These are phyloP conservation scores for Pachycephus smyrnensis DNA, from an alignment of 2,888 invertebrate genomes.

Conservation along the genomic window DNA sequence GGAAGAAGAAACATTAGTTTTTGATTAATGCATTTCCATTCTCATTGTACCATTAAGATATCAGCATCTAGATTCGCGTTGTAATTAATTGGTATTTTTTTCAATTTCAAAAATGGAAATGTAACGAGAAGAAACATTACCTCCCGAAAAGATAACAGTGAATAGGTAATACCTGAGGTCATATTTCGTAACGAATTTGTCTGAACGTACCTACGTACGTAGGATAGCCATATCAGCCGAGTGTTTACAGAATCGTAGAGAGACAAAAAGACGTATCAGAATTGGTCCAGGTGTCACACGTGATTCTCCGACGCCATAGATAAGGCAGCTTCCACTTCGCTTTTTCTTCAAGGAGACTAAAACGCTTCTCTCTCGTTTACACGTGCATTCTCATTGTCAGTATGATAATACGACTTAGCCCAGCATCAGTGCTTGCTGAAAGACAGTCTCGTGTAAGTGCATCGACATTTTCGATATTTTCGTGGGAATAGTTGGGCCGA, in stretches of 20 bases:
- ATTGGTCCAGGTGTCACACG: not conserved
- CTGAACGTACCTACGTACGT: not conserved
- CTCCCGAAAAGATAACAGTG: not conserved
- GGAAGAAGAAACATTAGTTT: not conserved
- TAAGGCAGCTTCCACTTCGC: not conserved
- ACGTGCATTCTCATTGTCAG: not conserved
- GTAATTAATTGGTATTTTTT: not conserved
- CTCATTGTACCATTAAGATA: not conserved
- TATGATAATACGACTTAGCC: not conserved
- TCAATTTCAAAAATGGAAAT: not conserved
- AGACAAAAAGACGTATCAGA: not conserved
- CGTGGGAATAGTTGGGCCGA: not conserved
- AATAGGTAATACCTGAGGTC: not conserved
- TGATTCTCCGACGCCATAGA: not conserved
- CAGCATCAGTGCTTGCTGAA: not conserved
- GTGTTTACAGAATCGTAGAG: not conserved
- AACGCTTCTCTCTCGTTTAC: not conserved
- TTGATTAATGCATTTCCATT: not conserved
- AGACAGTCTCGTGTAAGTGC: not conserved
- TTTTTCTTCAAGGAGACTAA: not conserved
- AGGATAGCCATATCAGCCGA: not conserved
- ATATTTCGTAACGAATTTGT: not conserved
- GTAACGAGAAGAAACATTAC: not conserved
- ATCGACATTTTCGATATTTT: not conserved
- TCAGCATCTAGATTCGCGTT: not conserved